phyloP scores from a whole-genome alignment of 2,888 invertebrate species.

The Aleiodes testaceus region DNA sequence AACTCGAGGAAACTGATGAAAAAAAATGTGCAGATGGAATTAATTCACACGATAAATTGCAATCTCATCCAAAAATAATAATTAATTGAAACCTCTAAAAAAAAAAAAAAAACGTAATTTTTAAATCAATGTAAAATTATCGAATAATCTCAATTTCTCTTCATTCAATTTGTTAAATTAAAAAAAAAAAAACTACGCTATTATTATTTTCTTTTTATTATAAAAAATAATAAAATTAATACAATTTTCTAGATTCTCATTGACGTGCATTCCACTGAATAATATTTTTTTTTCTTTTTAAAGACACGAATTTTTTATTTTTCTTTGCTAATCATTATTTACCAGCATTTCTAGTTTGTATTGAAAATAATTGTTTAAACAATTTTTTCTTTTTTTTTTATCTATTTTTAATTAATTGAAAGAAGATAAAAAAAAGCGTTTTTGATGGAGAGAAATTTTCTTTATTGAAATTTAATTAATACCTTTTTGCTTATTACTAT shows the following conservation, averaged over 20 bases:
- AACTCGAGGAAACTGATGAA: background rate
- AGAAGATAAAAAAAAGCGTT: background rate
- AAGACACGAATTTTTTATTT: slow-evolving; percentile 31
- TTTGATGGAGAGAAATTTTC: slow-evolving; percentile 22
- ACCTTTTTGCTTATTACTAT: background rate
- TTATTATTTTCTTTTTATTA: background rate
- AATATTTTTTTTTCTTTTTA: slow-evolving; percentile 16
- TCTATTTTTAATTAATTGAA: background rate
- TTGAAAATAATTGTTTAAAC: background rate
- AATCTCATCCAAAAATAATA: slow-evolving; percentile 20
- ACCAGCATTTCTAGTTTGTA: slow-evolving; percentile 24
- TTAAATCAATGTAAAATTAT: background rate
- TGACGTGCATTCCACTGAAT: slow-evolving; percentile 41
- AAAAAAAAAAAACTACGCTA: no score
- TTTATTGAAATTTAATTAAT: background rate
- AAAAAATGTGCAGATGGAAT: background rate
- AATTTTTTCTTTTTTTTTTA: slow-evolving; percentile 22
- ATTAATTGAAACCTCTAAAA: background rate
- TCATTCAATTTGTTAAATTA: slow-evolving; percentile 1
- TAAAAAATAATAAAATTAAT: background rate
- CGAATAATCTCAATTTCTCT: slow-evolving; percentile 8
- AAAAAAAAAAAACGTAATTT: slow-evolving; percentile 11
- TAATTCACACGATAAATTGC: background rate
- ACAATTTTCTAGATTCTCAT: slow-evolving; percentile 30
- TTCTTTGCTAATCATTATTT: slow-evolving; percentile 9